A percentile compares a stretch with the other conserved stretches of the same genome.
Evolutionary conservation across 2,888 invertebrate species (phyloP).

Genomic region (Limnephilus marmoratus): DNA sequence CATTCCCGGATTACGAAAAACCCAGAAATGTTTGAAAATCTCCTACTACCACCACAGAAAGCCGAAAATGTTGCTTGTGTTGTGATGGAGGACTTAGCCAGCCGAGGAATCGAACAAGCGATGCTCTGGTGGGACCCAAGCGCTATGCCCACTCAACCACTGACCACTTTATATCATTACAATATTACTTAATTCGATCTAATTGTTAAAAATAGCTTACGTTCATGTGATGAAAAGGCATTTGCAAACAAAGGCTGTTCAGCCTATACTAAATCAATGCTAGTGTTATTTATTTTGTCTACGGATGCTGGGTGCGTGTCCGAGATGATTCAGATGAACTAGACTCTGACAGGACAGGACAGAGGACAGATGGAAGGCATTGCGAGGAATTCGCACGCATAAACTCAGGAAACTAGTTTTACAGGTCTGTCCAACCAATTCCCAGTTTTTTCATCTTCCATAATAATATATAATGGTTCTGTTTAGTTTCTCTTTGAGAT

Average conservation of each 20-base stretch:
- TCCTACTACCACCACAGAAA: too few species aligned
- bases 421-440: neutral
- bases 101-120: too few species aligned
- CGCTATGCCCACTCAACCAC: too few species aligned
- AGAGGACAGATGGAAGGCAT: neutral
- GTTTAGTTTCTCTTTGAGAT: neutral
- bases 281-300: neutral
- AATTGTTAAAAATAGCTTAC: too few species aligned
- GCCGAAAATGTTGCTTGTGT: too few species aligned
- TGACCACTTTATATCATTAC: too few species aligned
- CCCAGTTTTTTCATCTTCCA: neutral
- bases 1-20: too few species aligned
- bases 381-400: conserved; percentile 4
- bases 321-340: neutral
- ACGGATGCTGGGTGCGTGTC: neutral
- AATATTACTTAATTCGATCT: too few species aligned
- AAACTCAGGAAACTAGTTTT: conserved; percentile 3
- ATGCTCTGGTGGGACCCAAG: too few species aligned
- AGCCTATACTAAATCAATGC: neutral
- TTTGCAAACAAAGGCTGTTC: neutral
- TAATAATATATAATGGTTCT: neutral
- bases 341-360: neutral
- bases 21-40: too few species aligned
- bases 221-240: neutral
- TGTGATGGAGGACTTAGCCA: too few species aligned